Evolutionary conservation across 2,888 invertebrate genomes (phyloP), one percentile per base, ranked within the genome.

Genomic region (Aleiodes alternator): DNA sequence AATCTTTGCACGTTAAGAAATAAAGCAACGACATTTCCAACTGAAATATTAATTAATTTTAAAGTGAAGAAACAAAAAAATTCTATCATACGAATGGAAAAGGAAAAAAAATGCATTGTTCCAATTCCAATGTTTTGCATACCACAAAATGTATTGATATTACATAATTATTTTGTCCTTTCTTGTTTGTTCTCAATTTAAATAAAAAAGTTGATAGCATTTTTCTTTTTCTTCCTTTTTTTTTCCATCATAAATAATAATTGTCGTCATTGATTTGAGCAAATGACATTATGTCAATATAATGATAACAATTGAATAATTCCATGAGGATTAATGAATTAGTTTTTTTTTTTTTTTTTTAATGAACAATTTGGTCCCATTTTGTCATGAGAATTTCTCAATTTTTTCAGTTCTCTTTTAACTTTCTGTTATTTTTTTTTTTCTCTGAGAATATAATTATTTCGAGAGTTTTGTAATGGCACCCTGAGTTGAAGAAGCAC

Each of bases 401-500:
- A 34, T 43, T 38, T 8, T 38, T 38, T 43, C 43, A 43, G 3
- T 38, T 38, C 8, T 8, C 6, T 38, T 38, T 8, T 43, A 11
- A 43, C 43, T 9, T 43, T 43, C 43, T 51, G 56, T n/a, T 34
- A 68, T 48, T 14, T 48, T 56, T 73, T 64, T 70, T 73, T 68
- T 48, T 61, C 57, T 69, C 51, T 34, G 70, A 68, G 72, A 38
- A 23, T 64, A 64, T 23, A 48, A 64, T 64, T 23, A 64, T 64
- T 43, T 34, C 29, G 51, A 68, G 50, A 69, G 69, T 78, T 73
- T 72, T 74, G 50, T 57, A 76, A 81, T 81, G 81, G 81, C 81
- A 81, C 81, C 79, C 80, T 81, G 81, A 80, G 78, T 80, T 80
- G 75, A 82, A 81, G 75, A 78, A 80, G 79, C 81, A 79, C 78